Conservation (phyloP, 2,113 vertebrate genomes). For the Leptodactylus fuscus region DNA sequence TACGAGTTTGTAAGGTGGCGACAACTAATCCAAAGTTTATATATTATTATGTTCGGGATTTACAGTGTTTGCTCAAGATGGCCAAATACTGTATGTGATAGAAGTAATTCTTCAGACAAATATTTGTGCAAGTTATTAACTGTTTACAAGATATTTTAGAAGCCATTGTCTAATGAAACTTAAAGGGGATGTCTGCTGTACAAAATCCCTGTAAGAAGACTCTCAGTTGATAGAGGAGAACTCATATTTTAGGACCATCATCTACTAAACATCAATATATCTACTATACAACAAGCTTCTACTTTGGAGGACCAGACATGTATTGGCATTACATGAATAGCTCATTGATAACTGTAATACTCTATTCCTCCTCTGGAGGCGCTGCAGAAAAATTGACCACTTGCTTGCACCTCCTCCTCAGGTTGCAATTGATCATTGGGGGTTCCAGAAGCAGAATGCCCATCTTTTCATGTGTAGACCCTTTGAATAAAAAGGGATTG, state of each 20-base stretch:
- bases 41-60: conserved; percentile 78
- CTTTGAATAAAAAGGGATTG: too few species aligned
- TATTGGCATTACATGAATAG: too few species aligned
- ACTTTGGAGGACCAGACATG: too few species aligned
- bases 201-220: not conserved
- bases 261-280: not conserved
- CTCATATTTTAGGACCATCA: not conserved
- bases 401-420: too few species aligned
- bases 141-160: conserved; percentile 70
- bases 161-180: conserved; percentile 32
- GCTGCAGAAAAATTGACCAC: too few species aligned
- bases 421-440: too few species aligned
- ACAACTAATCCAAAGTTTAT: conserved; percentile 79
- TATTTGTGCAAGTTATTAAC: conserved; percentile 81
- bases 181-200: conserved; percentile 24
- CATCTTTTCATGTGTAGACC: too few species aligned
- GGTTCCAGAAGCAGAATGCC: too few species aligned
- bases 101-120: conserved; percentile 77
- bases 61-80: conserved; percentile 78
- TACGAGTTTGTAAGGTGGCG: conserved; percentile 74
- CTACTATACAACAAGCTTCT: not conserved
- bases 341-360: too few species aligned
- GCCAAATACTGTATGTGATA: conserved; percentile 78
- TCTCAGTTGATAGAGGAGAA: not conserved
- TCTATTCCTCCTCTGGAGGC: too few species aligned